Conservation (phyloP, 2,797 vertebrate genomes). For the Hafferia zeledoni region DNA sequence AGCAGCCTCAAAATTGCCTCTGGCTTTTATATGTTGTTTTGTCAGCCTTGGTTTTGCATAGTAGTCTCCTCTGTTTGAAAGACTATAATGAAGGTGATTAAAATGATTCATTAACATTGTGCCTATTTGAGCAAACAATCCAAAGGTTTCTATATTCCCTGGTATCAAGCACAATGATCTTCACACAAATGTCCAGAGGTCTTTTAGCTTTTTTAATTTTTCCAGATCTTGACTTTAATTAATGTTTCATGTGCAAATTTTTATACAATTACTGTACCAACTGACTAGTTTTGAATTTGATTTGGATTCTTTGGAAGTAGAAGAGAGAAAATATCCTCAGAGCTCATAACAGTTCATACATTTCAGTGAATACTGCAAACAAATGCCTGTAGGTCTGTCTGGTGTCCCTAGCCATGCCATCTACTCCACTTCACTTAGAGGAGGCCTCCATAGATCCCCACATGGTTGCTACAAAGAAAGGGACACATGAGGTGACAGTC, state of each 20-base stretch:
- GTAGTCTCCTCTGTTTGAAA: conserved; percentile 28
- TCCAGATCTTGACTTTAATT: conserved; percentile 49
- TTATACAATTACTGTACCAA: not conserved
- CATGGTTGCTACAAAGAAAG: not conserved
- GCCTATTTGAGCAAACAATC: conserved; percentile 11
- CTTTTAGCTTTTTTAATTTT: conserved; percentile 24
- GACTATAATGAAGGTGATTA: conserved; percentile 43
- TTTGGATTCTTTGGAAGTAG: conserved; percentile 38
- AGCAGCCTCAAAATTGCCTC: conserved; percentile 32
- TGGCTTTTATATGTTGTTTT: not conserved
- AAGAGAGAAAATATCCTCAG: not conserved
- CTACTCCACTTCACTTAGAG: not conserved
- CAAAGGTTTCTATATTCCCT: conserved; percentile 33
- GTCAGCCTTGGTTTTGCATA: not conserved
- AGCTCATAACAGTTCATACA: not conserved
- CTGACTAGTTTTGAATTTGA: conserved; percentile 13
- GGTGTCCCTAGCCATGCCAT: not conserved
- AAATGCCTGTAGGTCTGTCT: conserved; percentile 22
- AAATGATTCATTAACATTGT: conserved; percentile 52
- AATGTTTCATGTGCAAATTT: conserved; percentile 52
- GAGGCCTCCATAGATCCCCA: not conserved
- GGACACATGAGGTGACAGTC: not conserved
- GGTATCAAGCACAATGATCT: not conserved
- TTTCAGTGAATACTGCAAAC: conserved; percentile 17
- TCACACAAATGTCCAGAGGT: conserved; percentile 38